Evolutionary conservation across 2,113 vertebrate genomes (phyloP).

Genomic region (Oostethus manadensis): DNA sequence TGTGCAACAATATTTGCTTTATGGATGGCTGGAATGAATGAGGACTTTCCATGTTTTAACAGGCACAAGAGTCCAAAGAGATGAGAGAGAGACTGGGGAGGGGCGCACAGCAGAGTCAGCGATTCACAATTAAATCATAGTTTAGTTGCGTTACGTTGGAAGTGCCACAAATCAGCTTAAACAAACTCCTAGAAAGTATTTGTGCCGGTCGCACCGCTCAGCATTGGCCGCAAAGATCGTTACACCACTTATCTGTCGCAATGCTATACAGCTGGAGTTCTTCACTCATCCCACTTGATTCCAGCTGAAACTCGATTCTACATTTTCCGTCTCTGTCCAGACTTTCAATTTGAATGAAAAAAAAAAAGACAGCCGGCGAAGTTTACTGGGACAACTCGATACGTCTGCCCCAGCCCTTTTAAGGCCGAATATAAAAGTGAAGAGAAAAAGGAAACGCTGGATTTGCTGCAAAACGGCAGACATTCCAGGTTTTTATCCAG

Average conservation of each 20-base stretch:
- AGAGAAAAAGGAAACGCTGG: slow-evolving; percentile 64
- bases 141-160: slow-evolving; percentile 8
- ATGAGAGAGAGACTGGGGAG: slow-evolving; percentile 62
- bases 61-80: slow-evolving; percentile 86
- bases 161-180: slow-evolving; percentile 21
- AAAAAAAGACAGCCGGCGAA: slow-evolving; percentile 33
- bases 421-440: slow-evolving; percentile 56
- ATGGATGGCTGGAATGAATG: slow-evolving; percentile 96
- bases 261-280: slow-evolving; percentile 37
- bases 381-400: slow-evolving; percentile 50
- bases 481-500: slow-evolving; percentile 62
- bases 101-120: slow-evolving; percentile 38
- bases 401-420: slow-evolving; percentile 49
- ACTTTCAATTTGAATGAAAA: not conserved
- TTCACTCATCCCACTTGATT: slow-evolving; percentile 32
- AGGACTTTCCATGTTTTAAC: slow-evolving; percentile 94
- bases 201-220: slow-evolving; percentile 7
- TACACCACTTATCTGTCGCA: slow-evolving; percentile 29
- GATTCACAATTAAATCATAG: slow-evolving; percentile 35
- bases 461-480: slow-evolving; percentile 67
- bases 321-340: slow-evolving; percentile 55
- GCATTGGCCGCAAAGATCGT: slow-evolving; percentile 20
- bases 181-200: slow-evolving; percentile 6
- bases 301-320: slow-evolving; percentile 38
- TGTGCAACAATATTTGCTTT: slow-evolving; percentile 99